These are phyloP conservation scores for Oreochromis niloticus DNA, from an alignment of 2,113 vertebrate genomes.

Conservation along the genomic window DNA sequence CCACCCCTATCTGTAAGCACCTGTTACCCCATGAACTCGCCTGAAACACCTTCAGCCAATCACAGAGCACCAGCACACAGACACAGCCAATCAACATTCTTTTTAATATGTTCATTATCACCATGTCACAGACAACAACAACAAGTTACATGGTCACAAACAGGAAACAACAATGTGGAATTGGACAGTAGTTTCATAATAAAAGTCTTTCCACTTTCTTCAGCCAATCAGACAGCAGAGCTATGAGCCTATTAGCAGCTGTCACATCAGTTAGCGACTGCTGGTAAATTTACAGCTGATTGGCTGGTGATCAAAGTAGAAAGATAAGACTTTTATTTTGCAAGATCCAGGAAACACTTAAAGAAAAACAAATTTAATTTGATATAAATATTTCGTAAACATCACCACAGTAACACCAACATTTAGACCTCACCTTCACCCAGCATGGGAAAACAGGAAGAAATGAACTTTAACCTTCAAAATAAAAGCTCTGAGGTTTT, in stretches of 20 bases:
- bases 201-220: not conserved
- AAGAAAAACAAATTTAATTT: not conserved
- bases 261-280: not conserved
- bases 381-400: slow-evolving; percentile 43
- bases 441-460: not conserved
- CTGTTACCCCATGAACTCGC: not conserved
- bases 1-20: not conserved
- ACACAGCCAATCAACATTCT: not conserved
- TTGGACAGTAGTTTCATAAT: slow-evolving; percentile 6
- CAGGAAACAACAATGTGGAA: not conserved
- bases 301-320: not conserved
- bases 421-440: not conserved
- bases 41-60: not conserved
- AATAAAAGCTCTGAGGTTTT: not conserved
- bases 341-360: not conserved
- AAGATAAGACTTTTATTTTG: not conserved
- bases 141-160: slow-evolving; percentile 21
- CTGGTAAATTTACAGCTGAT: not conserved
- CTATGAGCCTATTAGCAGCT: not conserved
- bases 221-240: not conserved
- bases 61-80: not conserved
- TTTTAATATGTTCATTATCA: slow-evolving; percentile 12
- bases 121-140: slow-evolving; percentile 2
- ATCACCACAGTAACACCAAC: slow-evolving; percentile 17
- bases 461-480: not conserved